A percentile compares a stretch with the other conserved stretches of the same genome.
These are phyloP conservation scores for Hyperoplus immaculatus DNA, from an alignment of 2,797 vertebrate species.

Conservation along the genomic window DNA sequence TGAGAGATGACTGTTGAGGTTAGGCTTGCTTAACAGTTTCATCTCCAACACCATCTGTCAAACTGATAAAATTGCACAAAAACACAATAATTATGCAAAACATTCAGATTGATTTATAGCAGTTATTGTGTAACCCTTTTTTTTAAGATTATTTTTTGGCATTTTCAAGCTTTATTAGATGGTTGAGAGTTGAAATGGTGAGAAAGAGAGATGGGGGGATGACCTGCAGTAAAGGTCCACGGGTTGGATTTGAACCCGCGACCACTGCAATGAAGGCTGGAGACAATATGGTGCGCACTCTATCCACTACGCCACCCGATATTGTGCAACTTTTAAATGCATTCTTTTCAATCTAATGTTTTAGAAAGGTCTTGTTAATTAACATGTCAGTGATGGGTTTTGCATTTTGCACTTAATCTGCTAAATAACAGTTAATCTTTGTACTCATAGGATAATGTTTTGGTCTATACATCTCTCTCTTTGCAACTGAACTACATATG, in stretches of 20 bases:
- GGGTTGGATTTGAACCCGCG: too few species aligned
- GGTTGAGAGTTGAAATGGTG: too few species aligned
- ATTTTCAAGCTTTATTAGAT: too few species aligned
- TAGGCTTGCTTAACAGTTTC: conserved; percentile 9
- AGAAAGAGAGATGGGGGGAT: too few species aligned
- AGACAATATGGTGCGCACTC: too few species aligned
- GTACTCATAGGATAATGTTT: not conserved
- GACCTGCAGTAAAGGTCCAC: too few species aligned
- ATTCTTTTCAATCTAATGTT: not conserved
- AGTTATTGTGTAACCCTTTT: not conserved
- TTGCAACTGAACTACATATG: not conserved
- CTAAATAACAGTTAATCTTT: not conserved
- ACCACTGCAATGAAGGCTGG: too few species aligned
- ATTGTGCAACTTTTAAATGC: not conserved
- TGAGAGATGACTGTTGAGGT: conserved; percentile 23
- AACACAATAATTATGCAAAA: not conserved
- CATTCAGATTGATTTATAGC: not conserved
- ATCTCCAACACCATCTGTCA: not conserved
- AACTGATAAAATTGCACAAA: not conserved
- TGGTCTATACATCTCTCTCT: not conserved
- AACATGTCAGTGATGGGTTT: not conserved
- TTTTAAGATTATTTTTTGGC: too few species aligned
- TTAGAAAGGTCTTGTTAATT: not conserved
- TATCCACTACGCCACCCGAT: too few species aligned
- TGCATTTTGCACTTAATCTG: not conserved